These are phyloP conservation scores for Triplophysa tibetana DNA, from an alignment of 2,113 vertebrate species.

Conservation along the genomic window DNA sequence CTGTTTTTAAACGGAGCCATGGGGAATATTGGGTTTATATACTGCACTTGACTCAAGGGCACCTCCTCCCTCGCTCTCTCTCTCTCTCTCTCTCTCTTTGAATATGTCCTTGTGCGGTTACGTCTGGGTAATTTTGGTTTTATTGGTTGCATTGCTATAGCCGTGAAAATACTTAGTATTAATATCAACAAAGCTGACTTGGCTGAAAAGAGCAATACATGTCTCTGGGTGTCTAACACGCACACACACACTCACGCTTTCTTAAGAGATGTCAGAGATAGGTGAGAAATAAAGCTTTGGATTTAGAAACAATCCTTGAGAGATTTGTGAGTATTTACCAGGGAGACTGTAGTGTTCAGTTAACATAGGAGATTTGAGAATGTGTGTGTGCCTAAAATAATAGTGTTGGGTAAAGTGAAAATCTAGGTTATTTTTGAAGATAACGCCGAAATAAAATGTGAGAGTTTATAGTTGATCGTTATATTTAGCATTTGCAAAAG, in stretches of 20 bases:
- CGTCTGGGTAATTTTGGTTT: conserved; percentile 2
- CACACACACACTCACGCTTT: not conserved
- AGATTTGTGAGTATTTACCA: conserved; percentile 25
- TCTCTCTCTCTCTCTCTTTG: not conserved
- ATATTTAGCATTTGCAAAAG: too few relatives aligned
- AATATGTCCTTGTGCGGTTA: conserved; percentile 6
- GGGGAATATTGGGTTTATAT: conserved; percentile 28
- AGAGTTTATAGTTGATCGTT: not conserved
- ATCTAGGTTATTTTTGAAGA: conserved; percentile 16
- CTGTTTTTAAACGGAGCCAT: conserved; percentile 30
- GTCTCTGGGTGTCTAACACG: not conserved
- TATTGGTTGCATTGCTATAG: conserved; percentile 9
- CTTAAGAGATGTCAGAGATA: conserved; percentile 8
- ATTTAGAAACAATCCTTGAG: conserved; percentile 9
- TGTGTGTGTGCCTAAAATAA: not conserved
- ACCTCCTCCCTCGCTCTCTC: not conserved
- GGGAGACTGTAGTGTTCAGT: conserved; percentile 2
- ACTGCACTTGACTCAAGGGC: conserved; percentile 25
- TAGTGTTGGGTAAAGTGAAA: conserved; percentile 9
- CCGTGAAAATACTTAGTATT: conserved; percentile 21
- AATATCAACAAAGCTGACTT: conserved; percentile 25
- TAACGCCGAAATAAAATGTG: not conserved
- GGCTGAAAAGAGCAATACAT: not conserved
- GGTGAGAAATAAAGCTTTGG: conserved; percentile 25
- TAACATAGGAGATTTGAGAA: conserved; percentile 3